These are phyloP conservation scores for Anoncus sp. DNA, from an alignment of 2,888 invertebrate genomes.

Conservation along the genomic window DNA sequence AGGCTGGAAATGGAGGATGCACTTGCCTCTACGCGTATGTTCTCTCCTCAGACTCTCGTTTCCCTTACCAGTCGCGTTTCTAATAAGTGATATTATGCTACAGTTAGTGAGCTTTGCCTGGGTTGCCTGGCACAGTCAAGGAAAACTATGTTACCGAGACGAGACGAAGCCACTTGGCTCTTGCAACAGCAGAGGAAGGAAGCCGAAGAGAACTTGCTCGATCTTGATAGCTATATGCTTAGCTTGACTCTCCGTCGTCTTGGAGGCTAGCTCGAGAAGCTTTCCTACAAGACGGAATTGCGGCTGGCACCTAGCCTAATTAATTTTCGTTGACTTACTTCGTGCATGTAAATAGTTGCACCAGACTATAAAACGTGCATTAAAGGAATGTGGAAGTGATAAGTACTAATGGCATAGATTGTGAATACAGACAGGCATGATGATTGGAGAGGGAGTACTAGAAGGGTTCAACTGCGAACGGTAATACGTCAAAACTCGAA, in stretches of 20 bases:
- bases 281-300: slow-evolving; percentile 38
- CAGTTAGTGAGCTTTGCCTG: slow-evolving; percentile 60
- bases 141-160: slow-evolving; percentile 42
- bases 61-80: slow-evolving; percentile 60
- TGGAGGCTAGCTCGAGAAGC: slow-evolving; percentile 29
- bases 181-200: slow-evolving; percentile 14
- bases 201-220: slow-evolving; percentile 42
- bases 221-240: slow-evolving; percentile 48
- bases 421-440: not conserved
- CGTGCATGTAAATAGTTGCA: slow-evolving; percentile 4
- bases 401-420: slow-evolving; percentile 1
- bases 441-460: no score
- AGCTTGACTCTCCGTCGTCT: slow-evolving; percentile 49
- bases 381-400: slow-evolving; percentile 26
- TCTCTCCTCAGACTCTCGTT: slow-evolving; percentile 44
- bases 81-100: slow-evolving; percentile 70
- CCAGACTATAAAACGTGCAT: slow-evolving; percentile 2
- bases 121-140: slow-evolving; percentile 47
- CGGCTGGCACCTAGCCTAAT: slow-evolving; percentile 56
- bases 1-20: slow-evolving; percentile 41
- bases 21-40: slow-evolving; percentile 22
- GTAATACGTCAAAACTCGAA: not conserved
- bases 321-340: slow-evolving; percentile 53
- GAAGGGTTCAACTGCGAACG: not conserved
- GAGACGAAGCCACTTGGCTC: slow-evolving; percentile 7